Conservation (phyloP, 2,797 vertebrate genomes). For the Gymnodraco acuticeps region DNA sequence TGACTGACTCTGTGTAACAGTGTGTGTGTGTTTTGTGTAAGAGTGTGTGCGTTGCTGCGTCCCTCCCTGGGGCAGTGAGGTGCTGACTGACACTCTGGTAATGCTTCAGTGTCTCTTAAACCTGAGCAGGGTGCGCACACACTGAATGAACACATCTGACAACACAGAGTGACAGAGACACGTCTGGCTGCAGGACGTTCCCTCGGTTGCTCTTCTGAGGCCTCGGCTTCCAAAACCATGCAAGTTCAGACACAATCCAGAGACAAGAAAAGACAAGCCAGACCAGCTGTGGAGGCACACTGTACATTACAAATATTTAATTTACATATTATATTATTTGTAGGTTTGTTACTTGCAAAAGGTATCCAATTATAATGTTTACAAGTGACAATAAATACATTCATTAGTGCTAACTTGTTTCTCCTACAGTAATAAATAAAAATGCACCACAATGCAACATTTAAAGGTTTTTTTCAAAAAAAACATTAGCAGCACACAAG, state of each 20-base stretch:
- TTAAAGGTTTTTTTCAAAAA: background rate
- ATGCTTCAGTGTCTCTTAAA: slow-evolving; percentile 60
- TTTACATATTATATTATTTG: background rate
- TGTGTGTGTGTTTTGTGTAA: slow-evolving; percentile 20
- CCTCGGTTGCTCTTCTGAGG: slow-evolving; percentile 43
- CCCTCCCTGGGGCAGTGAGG: slow-evolving; percentile 40
- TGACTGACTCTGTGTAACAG: background rate
- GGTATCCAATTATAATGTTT: background rate
- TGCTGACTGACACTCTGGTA: slow-evolving; percentile 72
- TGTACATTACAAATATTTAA: background rate
- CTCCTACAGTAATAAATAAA: background rate
- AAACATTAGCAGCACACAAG: background rate
- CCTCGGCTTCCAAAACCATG: slow-evolving; percentile 80
- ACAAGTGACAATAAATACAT: background rate
- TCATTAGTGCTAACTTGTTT: background rate
- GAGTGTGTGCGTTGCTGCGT: slow-evolving; percentile 17
- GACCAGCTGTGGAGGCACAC: slow-evolving; percentile 15
- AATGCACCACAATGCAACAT: background rate
- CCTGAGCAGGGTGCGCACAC: slow-evolving; percentile 37
- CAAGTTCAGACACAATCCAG: slow-evolving; percentile 88
- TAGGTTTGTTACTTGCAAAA: background rate
- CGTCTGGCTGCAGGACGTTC: background rate
- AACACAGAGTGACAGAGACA: slow-evolving; percentile 32
- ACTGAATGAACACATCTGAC: slow-evolving; percentile 5
- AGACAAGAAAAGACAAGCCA: slow-evolving; percentile 79